Evolutionary conservation across 2,888 invertebrate genomes (phyloP), one percentile per base, ranked within the genome.

Genomic region (Aphrophora alni): DNA sequence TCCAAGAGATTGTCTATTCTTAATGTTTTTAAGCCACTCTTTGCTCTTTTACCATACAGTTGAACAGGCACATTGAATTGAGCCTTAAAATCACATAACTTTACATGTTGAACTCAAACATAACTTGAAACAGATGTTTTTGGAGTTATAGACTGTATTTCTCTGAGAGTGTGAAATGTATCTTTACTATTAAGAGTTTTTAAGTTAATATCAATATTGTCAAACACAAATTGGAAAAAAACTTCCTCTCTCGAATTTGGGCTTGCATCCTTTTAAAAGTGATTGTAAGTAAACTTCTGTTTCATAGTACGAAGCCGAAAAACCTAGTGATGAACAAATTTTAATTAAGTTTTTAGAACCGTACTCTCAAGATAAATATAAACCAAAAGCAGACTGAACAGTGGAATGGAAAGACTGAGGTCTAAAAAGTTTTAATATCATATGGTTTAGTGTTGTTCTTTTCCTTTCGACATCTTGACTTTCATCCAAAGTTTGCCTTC

Each of bases 21-120:
- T 71, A 71, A 71, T 24, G 72, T 8, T 27, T 12, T 71, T 71
- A 71, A 71, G 72, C 12, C 72, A 71, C 72, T 71, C 26, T n/a
- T 71, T 21, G 12, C 25, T 27, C 25, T n/a, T 71, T 5, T 68
- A 7, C 3, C 68, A 44, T 12, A 68, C 14, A 68, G 68, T 12
- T 5, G 68, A 68, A 68, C 68, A 21, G 68, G 68, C n/a, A 68
- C 68, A 24, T 68, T 68, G 44, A 44, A 44, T 44, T 4, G 5
- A 7, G 5, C n/a, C 10, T 68, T 3, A 4, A 68, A 68, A 68
- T 68, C 68, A 24, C 24, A 7, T 68, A 24, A 21, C 68, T 68
- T 68, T 5, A 12, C 68, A 68, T 10, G 24, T 68, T n/a, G 14
- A 68, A 68, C 72, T 12, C 72, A 27, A 27, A 71, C 72, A 71